These are phyloP conservation scores for Zootoca vivipara DNA, from an alignment of 2,113 vertebrate species.

Conservation along the genomic window DNA sequence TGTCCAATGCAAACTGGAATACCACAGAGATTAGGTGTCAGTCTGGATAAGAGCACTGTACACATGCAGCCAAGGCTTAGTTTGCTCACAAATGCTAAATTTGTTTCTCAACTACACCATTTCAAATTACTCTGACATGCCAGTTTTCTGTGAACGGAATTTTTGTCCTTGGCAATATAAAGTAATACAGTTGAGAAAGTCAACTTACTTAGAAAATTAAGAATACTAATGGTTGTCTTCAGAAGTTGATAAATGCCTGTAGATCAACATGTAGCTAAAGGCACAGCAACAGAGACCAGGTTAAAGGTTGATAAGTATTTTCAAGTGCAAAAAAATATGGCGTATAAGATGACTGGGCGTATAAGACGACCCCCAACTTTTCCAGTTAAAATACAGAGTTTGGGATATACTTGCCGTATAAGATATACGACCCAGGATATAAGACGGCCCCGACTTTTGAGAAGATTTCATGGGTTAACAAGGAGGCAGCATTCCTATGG, in stretches of 20 bases:
- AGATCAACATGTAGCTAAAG: background rate
- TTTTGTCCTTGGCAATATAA: background rate
- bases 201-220: background rate
- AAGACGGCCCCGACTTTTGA: no score
- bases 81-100: background rate
- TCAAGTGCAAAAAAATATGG: no score
- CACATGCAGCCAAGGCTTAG: no score
- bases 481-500: background rate
- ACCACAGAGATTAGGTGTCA: background rate
- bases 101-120: background rate
- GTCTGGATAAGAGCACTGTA: no score
- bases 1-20: conserved; percentile 50
- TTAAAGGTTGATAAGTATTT: background rate
- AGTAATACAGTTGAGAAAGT: no score
- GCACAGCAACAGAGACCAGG: background rate
- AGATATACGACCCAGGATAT: no score
- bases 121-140: background rate
- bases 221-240: background rate
- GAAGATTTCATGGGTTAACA: no score
- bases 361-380: no score
- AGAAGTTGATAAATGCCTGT: background rate
- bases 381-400: no score
- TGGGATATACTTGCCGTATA: no score
- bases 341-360: no score
- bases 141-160: background rate